Evolutionary conservation across 1,140 invertebrate genomes (phyloP).

Genomic region (Saxidomus purpurata): DNA sequence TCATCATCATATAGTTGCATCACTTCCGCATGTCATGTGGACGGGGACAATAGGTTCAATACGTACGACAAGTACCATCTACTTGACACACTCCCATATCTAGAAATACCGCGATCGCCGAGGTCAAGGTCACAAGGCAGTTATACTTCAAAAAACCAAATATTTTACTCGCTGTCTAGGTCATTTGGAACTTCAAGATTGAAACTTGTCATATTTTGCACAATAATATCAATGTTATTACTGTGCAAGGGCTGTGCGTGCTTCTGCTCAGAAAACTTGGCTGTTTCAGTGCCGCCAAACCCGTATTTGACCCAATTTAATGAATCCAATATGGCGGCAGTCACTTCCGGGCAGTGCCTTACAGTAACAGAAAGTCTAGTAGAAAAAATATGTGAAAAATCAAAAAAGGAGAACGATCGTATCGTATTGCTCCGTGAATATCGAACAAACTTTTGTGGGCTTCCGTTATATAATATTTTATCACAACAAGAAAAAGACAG

Average conservation of each 20-base stretch:
- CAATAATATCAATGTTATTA: conserved; percentile 34
- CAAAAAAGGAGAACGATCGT: not conserved
- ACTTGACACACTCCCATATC: conserved; percentile 10
- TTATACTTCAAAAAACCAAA: not conserved
- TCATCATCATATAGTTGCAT: not conserved
- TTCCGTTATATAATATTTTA: conserved; percentile 24
- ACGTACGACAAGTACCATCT: not conserved
- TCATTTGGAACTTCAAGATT: not conserved
- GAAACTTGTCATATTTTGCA: not conserved
- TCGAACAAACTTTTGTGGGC: conserved; percentile 28
- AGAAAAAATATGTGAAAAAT: conserved; percentile 11
- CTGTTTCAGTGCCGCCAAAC: not conserved
- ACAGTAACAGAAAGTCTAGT: conserved; percentile 19
- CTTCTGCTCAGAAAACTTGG: conserved; percentile 4
- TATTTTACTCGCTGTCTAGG: not conserved
- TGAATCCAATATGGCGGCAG: conserved; percentile 46
- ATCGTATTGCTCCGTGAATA: not conserved
- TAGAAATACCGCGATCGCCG: not conserved
- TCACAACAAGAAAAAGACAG: conserved; percentile 3
- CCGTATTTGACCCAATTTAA: conserved; percentile 19
- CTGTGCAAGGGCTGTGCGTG: conserved; percentile 50
- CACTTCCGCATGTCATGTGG: not conserved
- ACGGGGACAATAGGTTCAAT: no score
- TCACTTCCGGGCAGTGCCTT: conserved; percentile 48
- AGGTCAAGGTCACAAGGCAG: not conserved